Conservation (phyloP, 1,140 invertebrate species). For the Phymorhynchus buccinoides region DNA sequence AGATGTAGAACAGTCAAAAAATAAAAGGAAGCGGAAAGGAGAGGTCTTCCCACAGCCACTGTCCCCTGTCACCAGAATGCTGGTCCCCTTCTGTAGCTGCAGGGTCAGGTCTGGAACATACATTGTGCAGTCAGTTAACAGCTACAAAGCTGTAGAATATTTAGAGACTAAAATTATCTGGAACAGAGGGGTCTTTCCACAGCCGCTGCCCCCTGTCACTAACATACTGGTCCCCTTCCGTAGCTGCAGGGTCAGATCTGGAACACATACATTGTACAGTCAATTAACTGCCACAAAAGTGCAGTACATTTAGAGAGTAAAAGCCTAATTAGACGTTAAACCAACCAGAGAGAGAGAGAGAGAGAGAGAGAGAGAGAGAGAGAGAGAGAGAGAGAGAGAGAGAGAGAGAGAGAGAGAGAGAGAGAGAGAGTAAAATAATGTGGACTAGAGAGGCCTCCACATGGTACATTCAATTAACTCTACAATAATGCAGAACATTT, state of each 20-base stretch:
- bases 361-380: constrained; percentile 11
- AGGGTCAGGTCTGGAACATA: constrained; percentile 76
- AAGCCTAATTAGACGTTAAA: too few relatives aligned
- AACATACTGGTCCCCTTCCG: constrained; percentile 73
- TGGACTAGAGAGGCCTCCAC: too few relatives aligned
- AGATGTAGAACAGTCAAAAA: constrained; percentile 51
- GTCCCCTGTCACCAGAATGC: constrained; percentile 77
- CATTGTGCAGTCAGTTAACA: constrained; percentile 51
- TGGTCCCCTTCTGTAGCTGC: constrained; percentile 71
- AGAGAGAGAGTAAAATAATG: neutral
- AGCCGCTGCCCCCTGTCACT: constrained; percentile 78
- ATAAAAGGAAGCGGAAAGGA: constrained; percentile 76
- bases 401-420: constrained; percentile 13
- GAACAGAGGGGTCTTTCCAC: constrained; percentile 79
- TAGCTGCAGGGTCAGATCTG: constrained; percentile 74
- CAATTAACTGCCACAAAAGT: too few relatives aligned
- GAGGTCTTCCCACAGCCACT: constrained; percentile 80
- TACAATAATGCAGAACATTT: too few relatives aligned
- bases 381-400: constrained; percentile 18
- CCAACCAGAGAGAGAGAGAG: neutral
- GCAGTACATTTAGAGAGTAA: constrained; percentile 51
- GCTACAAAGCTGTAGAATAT: constrained; percentile 48
- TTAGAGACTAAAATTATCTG: constrained; percentile 74
- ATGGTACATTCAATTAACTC: too few relatives aligned
- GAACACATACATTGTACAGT: constrained; percentile 71